Percentiles rank a stretch among this genome's conserved stretches.
These are phyloP conservation scores for Eleutherodactylus coqui DNA, from an alignment of 2,797 vertebrate species.

Conservation along the genomic window DNA sequence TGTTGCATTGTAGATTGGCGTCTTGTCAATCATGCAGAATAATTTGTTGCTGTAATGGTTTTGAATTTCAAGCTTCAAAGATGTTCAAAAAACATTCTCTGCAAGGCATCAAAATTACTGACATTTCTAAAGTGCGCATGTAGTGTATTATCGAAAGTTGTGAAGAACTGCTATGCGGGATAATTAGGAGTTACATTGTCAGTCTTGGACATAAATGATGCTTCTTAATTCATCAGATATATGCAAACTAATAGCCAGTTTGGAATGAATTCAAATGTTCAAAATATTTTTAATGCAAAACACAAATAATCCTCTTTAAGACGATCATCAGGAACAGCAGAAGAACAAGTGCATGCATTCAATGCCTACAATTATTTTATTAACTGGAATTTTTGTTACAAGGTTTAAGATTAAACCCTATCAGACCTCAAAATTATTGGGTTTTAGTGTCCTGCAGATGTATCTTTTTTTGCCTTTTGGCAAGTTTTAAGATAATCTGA, in stretches of 20 bases:
- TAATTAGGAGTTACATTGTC: constrained; percentile 20
- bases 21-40: constrained; percentile 49
- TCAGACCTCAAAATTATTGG: too few species aligned
- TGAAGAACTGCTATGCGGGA: not conserved
- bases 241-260: not conserved
- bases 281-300: constrained; percentile 10
- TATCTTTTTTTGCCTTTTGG: too few species aligned
- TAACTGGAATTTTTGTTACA: too few species aligned
- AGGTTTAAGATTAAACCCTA: too few species aligned
- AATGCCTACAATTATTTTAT: not conserved
- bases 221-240: not conserved
- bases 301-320: not conserved
- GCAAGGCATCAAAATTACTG: constrained; percentile 24
- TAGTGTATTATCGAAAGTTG: constrained; percentile 6
- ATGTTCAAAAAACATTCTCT: constrained; percentile 24
- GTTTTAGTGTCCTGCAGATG: too few species aligned
- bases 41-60: constrained; percentile 35
- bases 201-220: not conserved
- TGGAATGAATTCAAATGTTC: not conserved
- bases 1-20: constrained; percentile 18
- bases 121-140: constrained; percentile 31
- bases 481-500: too few species aligned
- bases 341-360: not conserved
- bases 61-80: constrained; percentile 2
- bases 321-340: constrained; percentile 8